Percentiles rank a stretch among this genome's conserved stretches.
phyloP scores from a whole-genome alignment of 2,888 invertebrate species.

The Hoplodrina ambigua region DNA sequence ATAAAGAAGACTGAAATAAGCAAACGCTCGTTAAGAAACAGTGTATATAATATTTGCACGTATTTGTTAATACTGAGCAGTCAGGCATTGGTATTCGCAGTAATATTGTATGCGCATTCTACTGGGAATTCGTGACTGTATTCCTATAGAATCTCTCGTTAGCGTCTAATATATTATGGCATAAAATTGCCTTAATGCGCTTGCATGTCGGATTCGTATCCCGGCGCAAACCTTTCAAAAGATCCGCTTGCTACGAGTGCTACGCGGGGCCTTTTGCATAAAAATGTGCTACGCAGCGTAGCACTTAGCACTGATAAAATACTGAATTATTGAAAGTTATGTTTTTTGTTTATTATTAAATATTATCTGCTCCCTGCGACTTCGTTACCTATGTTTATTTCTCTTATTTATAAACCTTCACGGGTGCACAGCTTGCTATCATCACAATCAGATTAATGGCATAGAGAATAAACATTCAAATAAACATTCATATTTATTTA shows the following conservation, averaged over 20 bases:
- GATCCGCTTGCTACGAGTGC: slow-evolving; percentile 42
- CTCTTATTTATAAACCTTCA: neutral
- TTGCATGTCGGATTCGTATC: slow-evolving; percentile 47
- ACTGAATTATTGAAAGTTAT: neutral
- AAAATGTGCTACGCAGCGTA: slow-evolving; percentile 46
- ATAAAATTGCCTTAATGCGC: slow-evolving; percentile 38
- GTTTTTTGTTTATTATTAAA: too few relatives aligned
- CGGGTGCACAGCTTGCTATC: too few relatives aligned
- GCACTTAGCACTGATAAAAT: slow-evolving; percentile 19
- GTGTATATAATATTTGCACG: too few relatives aligned
- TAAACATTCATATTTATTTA: neutral
- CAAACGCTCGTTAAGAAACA: too few relatives aligned
- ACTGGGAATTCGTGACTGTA: slow-evolving; percentile 31
- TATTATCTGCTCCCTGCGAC: too few relatives aligned
- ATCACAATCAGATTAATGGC: too few relatives aligned
- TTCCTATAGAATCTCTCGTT: slow-evolving; percentile 31
- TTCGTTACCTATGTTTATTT: too few relatives aligned
- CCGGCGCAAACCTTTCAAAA: slow-evolving; percentile 3
- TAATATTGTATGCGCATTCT: slow-evolving; percentile 6
- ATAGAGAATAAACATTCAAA: too few relatives aligned
- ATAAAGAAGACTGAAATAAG: too few relatives aligned
- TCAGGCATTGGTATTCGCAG: slow-evolving; percentile 14
- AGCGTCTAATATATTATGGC: slow-evolving; percentile 37
- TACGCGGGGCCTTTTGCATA: slow-evolving; percentile 31
- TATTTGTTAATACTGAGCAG: neutral